A percentile compares a stretch with the other conserved stretches of the same genome.
These are phyloP conservation scores for Lomographa bimaculata DNA, from an alignment of 2,888 invertebrate genomes.

Conservation along the genomic window DNA sequence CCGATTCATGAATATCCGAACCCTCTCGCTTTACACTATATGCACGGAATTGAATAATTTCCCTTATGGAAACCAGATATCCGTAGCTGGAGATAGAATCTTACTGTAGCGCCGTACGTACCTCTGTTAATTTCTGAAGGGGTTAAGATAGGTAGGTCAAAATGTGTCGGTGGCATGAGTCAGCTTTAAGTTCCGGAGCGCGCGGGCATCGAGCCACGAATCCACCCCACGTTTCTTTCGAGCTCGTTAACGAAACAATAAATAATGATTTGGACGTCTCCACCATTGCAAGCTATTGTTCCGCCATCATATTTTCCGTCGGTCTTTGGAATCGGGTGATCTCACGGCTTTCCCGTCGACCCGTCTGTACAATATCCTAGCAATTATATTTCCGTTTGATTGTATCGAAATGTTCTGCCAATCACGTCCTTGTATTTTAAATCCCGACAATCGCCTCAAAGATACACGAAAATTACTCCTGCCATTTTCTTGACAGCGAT, in stretches of 20 bases:
- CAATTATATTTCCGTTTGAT: slow-evolving; percentile 28
- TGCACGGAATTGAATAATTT: slow-evolving; percentile 18
- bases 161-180: slow-evolving; percentile 49
- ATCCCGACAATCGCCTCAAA: slow-evolving; percentile 4
- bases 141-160: slow-evolving; percentile 43
- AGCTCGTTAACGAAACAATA: slow-evolving; percentile 79
- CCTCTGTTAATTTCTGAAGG: slow-evolving; percentile 26
- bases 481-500: slow-evolving; percentile 5
- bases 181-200: slow-evolving; percentile 42
- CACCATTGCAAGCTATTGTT: slow-evolving; percentile 64
- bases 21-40: slow-evolving; percentile 5
- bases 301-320: slow-evolving; percentile 62
- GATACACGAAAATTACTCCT: slow-evolving; percentile 14
- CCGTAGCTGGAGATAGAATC: slow-evolving; percentile 2
- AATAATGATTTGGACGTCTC: slow-evolving; percentile 75
- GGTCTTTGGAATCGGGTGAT: slow-evolving; percentile 48
- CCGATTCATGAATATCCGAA: slow-evolving; percentile 15
- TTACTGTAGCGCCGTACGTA: slow-evolving; percentile 9
- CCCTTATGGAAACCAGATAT: slow-evolving; percentile 12
- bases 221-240: slow-evolving; percentile 59
- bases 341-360: slow-evolving; percentile 48
- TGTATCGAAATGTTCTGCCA: slow-evolving; percentile 18
- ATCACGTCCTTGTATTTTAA: slow-evolving; percentile 9
- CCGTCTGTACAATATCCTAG: slow-evolving; percentile 46
- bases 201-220: slow-evolving; percentile 49